Evolutionary conservation across 2,888 invertebrate genomes (phyloP), one percentile per base, ranked within the genome.

Genomic region (Teleiodes luculella): DNA sequence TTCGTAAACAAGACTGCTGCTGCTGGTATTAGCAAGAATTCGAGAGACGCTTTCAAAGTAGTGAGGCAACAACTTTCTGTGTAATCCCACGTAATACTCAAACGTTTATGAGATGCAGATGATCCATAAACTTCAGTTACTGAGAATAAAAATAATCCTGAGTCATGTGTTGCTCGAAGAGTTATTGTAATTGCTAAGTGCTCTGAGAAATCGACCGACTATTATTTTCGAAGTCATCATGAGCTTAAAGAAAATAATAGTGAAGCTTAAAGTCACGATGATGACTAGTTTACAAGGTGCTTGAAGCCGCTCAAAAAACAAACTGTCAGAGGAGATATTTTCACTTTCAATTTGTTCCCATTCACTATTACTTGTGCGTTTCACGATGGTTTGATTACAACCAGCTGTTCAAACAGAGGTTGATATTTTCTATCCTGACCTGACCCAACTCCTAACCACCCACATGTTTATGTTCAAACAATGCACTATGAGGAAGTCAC

Each of bases 81-180:
- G 77, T 85, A 86, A 84, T 84, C 86, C 80, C 70, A 60, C 72
- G 80, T 81, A 80, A 80, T 81, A 79, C 79, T 76, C 80, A 78
- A 74, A 72, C 72, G 76, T 78, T 82, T 76, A 80, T 70, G 72
- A 76, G 76, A 76, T 77, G 67, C 77, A 78, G 72, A 77, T 80
- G 74, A 76, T 72, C 67, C 69, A 63, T 74, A 70, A 73, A 70
- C 64, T 64, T 66, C 58, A 54, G 43, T 53, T 50, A 53, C 53
- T 49, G 52, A 52, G 49, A 55, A 52, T 52, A 39, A 53, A 50
- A 39, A 63, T 64, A 63, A 64, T 63, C 62, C 54, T 61, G 57
- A 65, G 57, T 57, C 51, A 24, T 55, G 20, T 28, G 30, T 7
- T 35, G 48, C 50, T 43, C 39, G 53, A 46, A 33, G 56, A 59